These are phyloP conservation scores for Trinorchestia longiramus DNA, from an alignment of 1,140 invertebrate species.

Conservation along the genomic window DNA sequence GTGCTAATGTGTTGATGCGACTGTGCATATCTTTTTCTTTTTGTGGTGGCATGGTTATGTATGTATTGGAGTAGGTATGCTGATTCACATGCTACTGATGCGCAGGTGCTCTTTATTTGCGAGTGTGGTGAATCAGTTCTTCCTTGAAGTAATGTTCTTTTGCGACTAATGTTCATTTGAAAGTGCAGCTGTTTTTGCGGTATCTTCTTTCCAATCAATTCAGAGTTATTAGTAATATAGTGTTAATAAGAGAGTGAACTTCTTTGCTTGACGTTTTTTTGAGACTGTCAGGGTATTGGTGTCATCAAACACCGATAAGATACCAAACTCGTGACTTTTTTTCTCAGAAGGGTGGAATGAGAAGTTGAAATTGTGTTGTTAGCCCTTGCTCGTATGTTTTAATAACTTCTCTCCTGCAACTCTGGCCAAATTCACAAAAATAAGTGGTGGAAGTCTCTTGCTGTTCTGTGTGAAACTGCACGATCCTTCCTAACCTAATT, in stretches of 20 bases:
- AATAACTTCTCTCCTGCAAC: not conserved
- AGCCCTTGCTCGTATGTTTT: not conserved
- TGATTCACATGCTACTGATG: not conserved
- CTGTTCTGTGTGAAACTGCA: not conserved
- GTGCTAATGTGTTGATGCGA: not conserved
- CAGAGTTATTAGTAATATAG: not conserved
- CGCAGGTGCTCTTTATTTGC: too few relatives aligned
- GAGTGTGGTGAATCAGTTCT: too few relatives aligned
- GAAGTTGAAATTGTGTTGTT: not conserved
- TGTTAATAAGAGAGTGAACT: not conserved
- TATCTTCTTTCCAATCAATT: not conserved
- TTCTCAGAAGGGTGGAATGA: not conserved
- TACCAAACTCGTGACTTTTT: not conserved
- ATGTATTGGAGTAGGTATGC: not conserved
- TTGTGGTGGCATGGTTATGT: too few relatives aligned
- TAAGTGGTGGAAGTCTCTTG: not conserved
- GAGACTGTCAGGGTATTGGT: not conserved
- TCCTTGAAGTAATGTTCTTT: too few relatives aligned
- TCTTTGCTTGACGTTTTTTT: not conserved
- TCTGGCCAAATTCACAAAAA: not conserved
- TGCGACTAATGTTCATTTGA: too few relatives aligned
- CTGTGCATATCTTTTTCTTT: too few relatives aligned
- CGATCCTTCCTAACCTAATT: slow-evolving; percentile 54
- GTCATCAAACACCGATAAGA: not conserved
- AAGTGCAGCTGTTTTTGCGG: not conserved